These are phyloP conservation scores for Pseudomugil gertrudae DNA, from an alignment of 2,797 vertebrate species.

Conservation along the genomic window DNA sequence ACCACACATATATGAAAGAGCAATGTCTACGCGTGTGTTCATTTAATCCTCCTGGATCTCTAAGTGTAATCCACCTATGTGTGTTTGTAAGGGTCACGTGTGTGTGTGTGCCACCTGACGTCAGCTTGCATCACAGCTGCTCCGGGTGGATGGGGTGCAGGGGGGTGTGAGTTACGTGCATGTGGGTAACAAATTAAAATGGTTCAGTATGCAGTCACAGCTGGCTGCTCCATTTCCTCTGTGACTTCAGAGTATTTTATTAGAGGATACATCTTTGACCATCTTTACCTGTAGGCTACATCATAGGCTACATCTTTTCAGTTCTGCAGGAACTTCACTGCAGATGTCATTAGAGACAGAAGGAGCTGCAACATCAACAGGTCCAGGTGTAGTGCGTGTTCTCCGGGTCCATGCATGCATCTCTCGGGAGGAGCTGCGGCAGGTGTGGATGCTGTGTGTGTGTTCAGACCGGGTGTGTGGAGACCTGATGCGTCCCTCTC, in stretches of 20 bases:
- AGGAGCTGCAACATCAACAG: background rate
- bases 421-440: constrained; percentile 6
- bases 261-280: background rate
- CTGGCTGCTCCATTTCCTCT: background rate
- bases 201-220: background rate
- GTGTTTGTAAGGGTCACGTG: constrained; percentile 33
- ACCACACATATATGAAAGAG: constrained; percentile 36
- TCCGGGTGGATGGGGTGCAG: constrained; percentile 19
- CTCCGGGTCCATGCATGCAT: background rate
- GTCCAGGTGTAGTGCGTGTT: background rate
- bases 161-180: constrained; percentile 13
- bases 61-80: constrained; percentile 69
- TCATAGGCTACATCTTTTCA: too few relatives aligned
- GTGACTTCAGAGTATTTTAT: background rate
- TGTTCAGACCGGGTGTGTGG: background rate
- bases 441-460: constrained; percentile 1
- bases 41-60: constrained; percentile 60
- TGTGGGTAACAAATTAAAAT: constrained; percentile 15
- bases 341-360: background rate
- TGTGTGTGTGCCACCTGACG: constrained; percentile 44
- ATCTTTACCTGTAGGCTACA: too few relatives aligned
- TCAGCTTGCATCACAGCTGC: constrained; percentile 35
- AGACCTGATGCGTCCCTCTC: constrained; percentile 23
- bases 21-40: constrained; percentile 39
- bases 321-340: constrained; percentile 1